These are phyloP conservation scores for Montipora foliosa DNA, from an alignment of 64 coral and sea anemone species.

Conservation along the genomic window DNA sequence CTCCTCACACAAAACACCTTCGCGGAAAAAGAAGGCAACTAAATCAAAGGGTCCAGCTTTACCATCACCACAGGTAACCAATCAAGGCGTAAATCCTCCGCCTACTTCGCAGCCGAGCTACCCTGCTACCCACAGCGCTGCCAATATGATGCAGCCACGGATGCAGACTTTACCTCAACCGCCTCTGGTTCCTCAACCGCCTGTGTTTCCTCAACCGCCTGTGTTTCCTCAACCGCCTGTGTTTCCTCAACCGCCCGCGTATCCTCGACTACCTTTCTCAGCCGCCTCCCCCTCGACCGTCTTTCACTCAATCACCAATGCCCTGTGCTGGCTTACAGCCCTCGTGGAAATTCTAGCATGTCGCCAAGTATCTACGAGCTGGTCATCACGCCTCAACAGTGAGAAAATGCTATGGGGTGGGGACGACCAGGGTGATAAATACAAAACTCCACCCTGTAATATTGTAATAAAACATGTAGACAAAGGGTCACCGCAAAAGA, in stretches of 20 bases:
- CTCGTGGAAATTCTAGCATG: conserved; percentile 53
- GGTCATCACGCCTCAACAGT: conserved; percentile 53
- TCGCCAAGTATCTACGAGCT: conserved; percentile 50
- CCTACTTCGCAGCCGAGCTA: conserved; percentile 41
- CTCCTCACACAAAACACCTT: conserved; percentile 53
- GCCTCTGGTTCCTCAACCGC: background rate
- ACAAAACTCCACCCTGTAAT: conserved; percentile 63
- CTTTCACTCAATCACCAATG: conserved; percentile 38
- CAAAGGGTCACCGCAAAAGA: conserved; percentile 41
- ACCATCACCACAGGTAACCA: conserved; percentile 40
- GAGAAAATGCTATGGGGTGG: conserved; percentile 57
- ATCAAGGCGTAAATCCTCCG: conserved; percentile 2
- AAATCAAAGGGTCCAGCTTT: conserved; percentile 41
- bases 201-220: background rate
- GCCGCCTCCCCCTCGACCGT: too few species aligned
- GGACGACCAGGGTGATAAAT: conserved; percentile 23
- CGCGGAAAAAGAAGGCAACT: conserved; percentile 41
- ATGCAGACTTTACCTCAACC: conserved; percentile 39
- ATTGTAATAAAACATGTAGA: conserved; percentile 60
- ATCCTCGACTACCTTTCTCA: too few species aligned
- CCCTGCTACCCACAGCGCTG: conserved; percentile 32
- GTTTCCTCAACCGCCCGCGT: too few species aligned
- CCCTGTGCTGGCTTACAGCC: conserved; percentile 36
- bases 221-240: too few species aligned
- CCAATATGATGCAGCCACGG: conserved; percentile 22